These are phyloP conservation scores for Rhyzopertha dominica DNA, from an alignment of 1,140 invertebrate species.

Conservation along the genomic window DNA sequence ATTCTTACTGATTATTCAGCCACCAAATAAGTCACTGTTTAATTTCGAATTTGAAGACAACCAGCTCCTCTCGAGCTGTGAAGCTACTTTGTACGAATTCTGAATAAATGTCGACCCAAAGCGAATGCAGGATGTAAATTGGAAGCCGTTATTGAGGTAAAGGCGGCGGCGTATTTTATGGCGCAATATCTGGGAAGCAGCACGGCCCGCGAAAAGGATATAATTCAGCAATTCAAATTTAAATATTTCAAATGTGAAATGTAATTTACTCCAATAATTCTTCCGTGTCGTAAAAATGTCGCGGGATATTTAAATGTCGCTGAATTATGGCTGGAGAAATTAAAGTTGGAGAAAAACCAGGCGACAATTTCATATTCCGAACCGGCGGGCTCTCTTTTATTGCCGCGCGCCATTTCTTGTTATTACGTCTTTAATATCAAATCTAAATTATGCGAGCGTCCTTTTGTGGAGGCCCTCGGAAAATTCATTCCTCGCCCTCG, in stretches of 20 bases:
- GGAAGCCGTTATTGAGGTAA: no score
- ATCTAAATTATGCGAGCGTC: constrained; percentile 34
- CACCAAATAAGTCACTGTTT: no score
- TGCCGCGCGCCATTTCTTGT: constrained; percentile 37
- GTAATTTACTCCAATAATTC: constrained; percentile 42
- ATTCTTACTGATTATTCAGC: no score
- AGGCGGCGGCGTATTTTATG: no score
- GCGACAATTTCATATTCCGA: constrained; percentile 42
- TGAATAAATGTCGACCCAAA: no score
- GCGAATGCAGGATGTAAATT: no score
- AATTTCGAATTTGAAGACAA: no score
- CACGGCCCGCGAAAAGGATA: constrained; percentile 5
- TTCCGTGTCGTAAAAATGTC: constrained; percentile 41
- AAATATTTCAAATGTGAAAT: constrained; percentile 40
- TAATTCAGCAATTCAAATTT: constrained; percentile 40
- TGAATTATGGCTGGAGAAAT: constrained; percentile 43
- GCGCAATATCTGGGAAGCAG: no score
- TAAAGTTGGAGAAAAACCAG: constrained; percentile 33
- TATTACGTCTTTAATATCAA: constrained; percentile 42
- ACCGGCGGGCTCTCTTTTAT: constrained; percentile 38
- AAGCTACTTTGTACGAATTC: no score
- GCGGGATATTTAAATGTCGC: constrained; percentile 40
- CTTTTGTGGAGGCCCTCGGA: no score
- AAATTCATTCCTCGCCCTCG: no score
- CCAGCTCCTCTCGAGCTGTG: no score